Evolutionary conservation across 1,140 invertebrate genomes (phyloP).

Genomic region (Mylabris phalerata): DNA sequence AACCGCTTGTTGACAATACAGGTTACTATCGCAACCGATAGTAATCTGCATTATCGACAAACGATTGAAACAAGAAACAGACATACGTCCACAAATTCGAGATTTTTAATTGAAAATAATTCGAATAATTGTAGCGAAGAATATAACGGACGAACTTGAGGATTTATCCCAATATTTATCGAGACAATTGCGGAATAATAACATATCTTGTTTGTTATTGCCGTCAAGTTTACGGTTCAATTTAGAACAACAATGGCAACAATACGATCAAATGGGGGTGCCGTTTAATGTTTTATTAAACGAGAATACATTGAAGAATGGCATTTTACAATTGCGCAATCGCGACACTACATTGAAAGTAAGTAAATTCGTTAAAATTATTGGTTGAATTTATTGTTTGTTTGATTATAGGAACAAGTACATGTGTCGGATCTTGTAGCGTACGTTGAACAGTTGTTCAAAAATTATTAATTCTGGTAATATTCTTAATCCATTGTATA

Average conservation of each 20-base stretch:
- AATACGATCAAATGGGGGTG: constrained; percentile 50
- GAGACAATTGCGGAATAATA: constrained; percentile 44
- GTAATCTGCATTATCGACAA: no score
- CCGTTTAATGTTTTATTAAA: constrained; percentile 62
- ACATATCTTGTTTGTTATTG: constrained; percentile 43
- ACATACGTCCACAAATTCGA: not conserved
- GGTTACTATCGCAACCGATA: no score
- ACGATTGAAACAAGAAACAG: not conserved
- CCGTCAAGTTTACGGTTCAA: constrained; percentile 23
- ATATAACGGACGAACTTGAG: constrained; percentile 39
- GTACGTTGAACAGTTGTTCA: constrained; percentile 42
- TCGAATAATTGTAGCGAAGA: constrained; percentile 13
- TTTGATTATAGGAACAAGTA: constrained; percentile 43
- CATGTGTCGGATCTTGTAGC: constrained; percentile 46
- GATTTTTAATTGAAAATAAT: not conserved
- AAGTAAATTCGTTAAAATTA: constrained; percentile 12
- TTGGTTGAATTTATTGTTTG: constrained; percentile 9
- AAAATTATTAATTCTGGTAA: constrained; percentile 37
- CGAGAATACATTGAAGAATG: constrained; percentile 59
- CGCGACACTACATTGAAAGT: constrained; percentile 65
- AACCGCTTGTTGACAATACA: no score
- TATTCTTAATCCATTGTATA: constrained; percentile 35
- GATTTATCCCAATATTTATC: constrained; percentile 49
- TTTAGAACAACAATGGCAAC: constrained; percentile 29
- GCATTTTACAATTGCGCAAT: constrained; percentile 62